phyloP scores from a whole-genome alignment of 2,888 invertebrate genomes.

The Chelonus formosanus region DNA sequence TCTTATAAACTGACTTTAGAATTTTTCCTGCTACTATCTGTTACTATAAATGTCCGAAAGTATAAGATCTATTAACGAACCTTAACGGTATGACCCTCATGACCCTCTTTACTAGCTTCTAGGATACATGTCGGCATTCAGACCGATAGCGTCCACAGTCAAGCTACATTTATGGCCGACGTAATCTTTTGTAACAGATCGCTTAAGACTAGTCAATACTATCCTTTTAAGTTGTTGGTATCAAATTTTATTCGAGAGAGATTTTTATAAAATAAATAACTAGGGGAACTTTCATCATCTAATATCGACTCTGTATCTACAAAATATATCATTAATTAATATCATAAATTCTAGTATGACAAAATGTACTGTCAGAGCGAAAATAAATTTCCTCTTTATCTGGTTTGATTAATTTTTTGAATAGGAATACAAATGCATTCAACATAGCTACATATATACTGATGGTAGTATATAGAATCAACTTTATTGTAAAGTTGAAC shows the following conservation, averaged over 20 bases:
- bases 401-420: too few relatives aligned
- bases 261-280: background rate
- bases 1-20: slow-evolving; percentile 3
- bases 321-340: too few relatives aligned
- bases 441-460: too few relatives aligned
- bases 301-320: too few relatives aligned
- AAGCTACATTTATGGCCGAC: slow-evolving; percentile 35
- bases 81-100: slow-evolving; percentile 10
- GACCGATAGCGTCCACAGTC: slow-evolving; percentile 28
- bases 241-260: too few relatives aligned
- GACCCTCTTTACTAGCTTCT: slow-evolving; percentile 6
- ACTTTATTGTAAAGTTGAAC: too few relatives aligned
- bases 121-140: slow-evolving; percentile 2
- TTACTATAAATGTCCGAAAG: slow-evolving; percentile 2
- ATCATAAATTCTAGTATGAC: too few relatives aligned
- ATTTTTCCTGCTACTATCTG: slow-evolving; percentile 1
- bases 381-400: too few relatives aligned
- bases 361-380: too few relatives aligned
- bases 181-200: slow-evolving; percentile 36
- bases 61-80: slow-evolving; percentile 20
- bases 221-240: background rate
- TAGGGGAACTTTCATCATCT: background rate
- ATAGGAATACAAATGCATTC: too few relatives aligned
- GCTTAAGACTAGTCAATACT: slow-evolving; percentile 5
- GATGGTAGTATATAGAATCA: too few relatives aligned